Percentiles rank a stretch among this genome's conserved stretches.
phyloP scores from a whole-genome alignment of 2,797 vertebrate genomes.

The Rhinoraja longicauda region DNA sequence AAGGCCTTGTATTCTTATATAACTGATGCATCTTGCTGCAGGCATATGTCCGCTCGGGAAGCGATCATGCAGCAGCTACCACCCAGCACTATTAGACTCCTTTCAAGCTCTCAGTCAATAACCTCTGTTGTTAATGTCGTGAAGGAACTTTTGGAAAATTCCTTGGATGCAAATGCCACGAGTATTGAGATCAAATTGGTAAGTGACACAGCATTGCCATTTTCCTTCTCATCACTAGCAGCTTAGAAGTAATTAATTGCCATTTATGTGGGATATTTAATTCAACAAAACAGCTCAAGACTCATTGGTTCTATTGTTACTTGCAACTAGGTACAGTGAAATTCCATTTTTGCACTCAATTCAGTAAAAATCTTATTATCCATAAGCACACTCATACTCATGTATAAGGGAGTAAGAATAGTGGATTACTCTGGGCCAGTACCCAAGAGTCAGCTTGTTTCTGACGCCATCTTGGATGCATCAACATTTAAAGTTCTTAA shows the following conservation, averaged over 20 bases:
- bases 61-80: conserved; percentile 79
- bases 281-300: too few relatives aligned
- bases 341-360: too few relatives aligned
- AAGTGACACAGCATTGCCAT: conserved; percentile 36
- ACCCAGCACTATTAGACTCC: conserved; percentile 70
- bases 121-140: conserved; percentile 83
- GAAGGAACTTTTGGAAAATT: conserved; percentile 88
- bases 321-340: too few relatives aligned
- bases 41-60: neutral
- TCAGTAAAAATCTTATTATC: too few relatives aligned
- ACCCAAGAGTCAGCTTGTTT: too few relatives aligned
- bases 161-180: conserved; percentile 79
- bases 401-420: too few relatives aligned
- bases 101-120: conserved; percentile 88
- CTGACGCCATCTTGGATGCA: too few relatives aligned
- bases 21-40: conserved; percentile 14
- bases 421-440: too few relatives aligned
- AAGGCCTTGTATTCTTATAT: neutral
- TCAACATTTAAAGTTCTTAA: too few relatives aligned
- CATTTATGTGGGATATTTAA: too few relatives aligned
- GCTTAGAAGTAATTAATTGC: neutral
- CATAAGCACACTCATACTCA: too few relatives aligned
- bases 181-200: conserved; percentile 85
- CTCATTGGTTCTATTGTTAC: too few relatives aligned
- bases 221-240: neutral